Evolutionary conservation across 2,797 vertebrate genomes (phyloP).

Genomic region (Thalassophryne amazonica): DNA sequence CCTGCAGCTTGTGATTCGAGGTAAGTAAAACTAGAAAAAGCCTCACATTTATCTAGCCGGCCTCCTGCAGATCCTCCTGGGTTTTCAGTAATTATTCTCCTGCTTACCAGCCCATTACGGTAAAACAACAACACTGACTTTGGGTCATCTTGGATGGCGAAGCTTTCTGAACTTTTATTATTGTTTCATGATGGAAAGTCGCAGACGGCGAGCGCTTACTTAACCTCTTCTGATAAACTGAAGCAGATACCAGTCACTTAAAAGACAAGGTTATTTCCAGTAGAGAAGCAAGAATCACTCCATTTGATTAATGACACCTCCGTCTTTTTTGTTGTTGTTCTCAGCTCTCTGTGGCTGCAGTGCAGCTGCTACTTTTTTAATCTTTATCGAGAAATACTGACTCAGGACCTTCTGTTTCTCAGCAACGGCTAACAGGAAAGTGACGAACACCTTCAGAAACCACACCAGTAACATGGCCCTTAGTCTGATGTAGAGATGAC

Average conservation of each 20-base stretch:
- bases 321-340: slow-evolving; percentile 3
- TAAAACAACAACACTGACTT: slow-evolving; percentile 42
- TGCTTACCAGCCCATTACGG: slow-evolving; percentile 38
- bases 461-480: no score
- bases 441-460: no score
- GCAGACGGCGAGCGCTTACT: slow-evolving; percentile 14
- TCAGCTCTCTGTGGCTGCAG: background rate
- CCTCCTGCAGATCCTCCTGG: slow-evolving; percentile 58
- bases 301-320: slow-evolving; percentile 28
- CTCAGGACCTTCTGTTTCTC: slow-evolving; percentile 16
- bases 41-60: slow-evolving; percentile 42
- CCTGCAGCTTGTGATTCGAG: slow-evolving; percentile 47
- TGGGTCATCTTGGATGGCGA: slow-evolving; percentile 23
- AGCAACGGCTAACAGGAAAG: no score
- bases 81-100: slow-evolving; percentile 43
- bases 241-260: slow-evolving; percentile 28
- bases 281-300: slow-evolving; percentile 4
- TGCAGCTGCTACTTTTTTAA: slow-evolving; percentile 9
- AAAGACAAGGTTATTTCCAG: slow-evolving; percentile 26
- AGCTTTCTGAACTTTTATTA: slow-evolving; percentile 19
- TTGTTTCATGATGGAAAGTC: slow-evolving; percentile 16
- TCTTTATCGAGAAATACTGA: slow-evolving; percentile 24
- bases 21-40: slow-evolving; percentile 37
- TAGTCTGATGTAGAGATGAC: no score
- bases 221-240: slow-evolving; percentile 27